Percentiles rank a stretch among this genome's conserved stretches.
Evolutionary conservation across 2,888 invertebrate species (phyloP).

Genomic region (Oscheius onirici): DNA sequence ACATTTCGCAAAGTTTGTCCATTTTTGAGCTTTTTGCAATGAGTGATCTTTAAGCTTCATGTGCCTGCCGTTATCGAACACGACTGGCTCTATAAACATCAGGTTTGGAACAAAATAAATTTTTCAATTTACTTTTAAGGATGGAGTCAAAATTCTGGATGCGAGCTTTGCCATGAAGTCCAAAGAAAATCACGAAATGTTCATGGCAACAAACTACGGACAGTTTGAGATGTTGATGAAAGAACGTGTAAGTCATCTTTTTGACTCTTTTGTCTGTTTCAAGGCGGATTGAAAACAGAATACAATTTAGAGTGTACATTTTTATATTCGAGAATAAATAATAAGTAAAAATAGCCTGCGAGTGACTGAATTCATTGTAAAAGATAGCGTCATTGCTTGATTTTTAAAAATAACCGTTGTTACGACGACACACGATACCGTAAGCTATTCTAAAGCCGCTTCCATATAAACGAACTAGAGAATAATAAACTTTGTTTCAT

Average conservation of each 20-base stretch:
- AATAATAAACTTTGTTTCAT: too few relatives aligned
- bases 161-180: slow-evolving; percentile 5
- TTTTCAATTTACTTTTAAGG: not conserved
- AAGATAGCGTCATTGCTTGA: too few relatives aligned
- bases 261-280: not conserved
- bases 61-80: slow-evolving; percentile 17
- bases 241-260: not conserved
- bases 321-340: too few relatives aligned
- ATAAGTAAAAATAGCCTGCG: too few relatives aligned
- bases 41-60: slow-evolving; percentile 9
- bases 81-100: slow-evolving; percentile 16
- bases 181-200: slow-evolving; percentile 10
- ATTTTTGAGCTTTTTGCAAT: not conserved
- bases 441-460: too few relatives aligned
- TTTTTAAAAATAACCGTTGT: too few relatives aligned
- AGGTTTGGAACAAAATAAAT: too few relatives aligned
- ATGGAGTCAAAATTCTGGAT: slow-evolving; percentile 19
- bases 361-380: too few relatives aligned
- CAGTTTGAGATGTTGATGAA: slow-evolving; percentile 17
- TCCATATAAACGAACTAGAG: too few relatives aligned
- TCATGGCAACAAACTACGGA: slow-evolving; percentile 10
- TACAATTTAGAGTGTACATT: too few relatives aligned
- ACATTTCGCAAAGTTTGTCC: not conserved
- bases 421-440: too few relatives aligned
- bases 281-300: too few relatives aligned